Evolutionary conservation across 2,113 vertebrate genomes (phyloP), one percentile per base, ranked within the genome.

Genomic region (Ammospiza nelsoni): DNA sequence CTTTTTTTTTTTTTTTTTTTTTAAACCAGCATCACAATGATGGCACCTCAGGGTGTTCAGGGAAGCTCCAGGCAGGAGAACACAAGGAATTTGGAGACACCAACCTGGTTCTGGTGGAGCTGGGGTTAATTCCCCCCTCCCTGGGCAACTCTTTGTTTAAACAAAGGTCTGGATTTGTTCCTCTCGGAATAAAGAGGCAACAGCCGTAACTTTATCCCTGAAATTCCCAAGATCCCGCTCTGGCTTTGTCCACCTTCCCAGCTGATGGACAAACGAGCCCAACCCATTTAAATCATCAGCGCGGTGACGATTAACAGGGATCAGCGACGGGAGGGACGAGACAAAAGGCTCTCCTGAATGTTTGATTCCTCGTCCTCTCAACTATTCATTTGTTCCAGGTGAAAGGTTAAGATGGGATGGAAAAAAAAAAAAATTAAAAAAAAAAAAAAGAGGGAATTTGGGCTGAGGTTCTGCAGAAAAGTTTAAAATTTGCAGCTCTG

Each of bases 241-340:
- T 48, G 31, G 48, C 62, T 59, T 78, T 73, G 4, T 71, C 35
- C 28, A 15, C 2, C 67, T 77, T 82, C 84, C 80, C 76, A 82
- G 80, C 80, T 69, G 89, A n/a, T 2, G 0, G 78, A 54, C 28
- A 18, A 74, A 49, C 0, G 4, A 89, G 37, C n/a, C 11, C 31
- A 3, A 21, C 13, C 59, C 3, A 0, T 58, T 71, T 12, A 37
- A 41, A 22, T 31, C 54, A 3, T 59, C 15, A 22, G 17, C 3
- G 1, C 29, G 29, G 43, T 23, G 46, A 17, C 54, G 62, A 67
- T 74, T 69, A 63, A 12, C 24, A 2, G 44, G 2, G 19, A 43
- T 51, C 29, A 12, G 31, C 1, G 1, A 33, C 0, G 2, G 27
- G 29, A 87, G 41, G 48, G 78, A 81, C 13, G 27, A 61, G 48